These are phyloP conservation scores for Choristoneura fumiferana DNA, from an alignment of 1,140 invertebrate genomes.

Conservation along the genomic window DNA sequence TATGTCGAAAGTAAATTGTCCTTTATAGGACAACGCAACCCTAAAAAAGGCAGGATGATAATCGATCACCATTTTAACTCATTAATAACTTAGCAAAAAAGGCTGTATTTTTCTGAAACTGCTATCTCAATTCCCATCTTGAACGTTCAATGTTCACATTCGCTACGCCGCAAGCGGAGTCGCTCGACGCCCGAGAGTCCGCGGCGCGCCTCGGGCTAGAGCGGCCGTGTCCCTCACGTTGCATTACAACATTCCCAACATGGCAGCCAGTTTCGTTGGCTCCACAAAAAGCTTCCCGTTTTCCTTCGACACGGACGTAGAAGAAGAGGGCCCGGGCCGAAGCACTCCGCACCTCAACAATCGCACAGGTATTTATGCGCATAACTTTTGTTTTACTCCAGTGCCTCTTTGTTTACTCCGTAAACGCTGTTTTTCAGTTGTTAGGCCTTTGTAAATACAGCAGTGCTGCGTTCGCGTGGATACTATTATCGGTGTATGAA, in stretches of 20 bases:
- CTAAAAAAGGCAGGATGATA: too few relatives aligned
- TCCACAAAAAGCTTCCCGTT: conserved; percentile 74
- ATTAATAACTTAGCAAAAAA: too few relatives aligned
- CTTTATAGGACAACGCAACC: too few relatives aligned
- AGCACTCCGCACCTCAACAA: conserved; percentile 55
- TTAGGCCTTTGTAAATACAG: too few relatives aligned
- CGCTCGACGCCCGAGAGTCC: background rate
- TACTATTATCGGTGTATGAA: too few relatives aligned
- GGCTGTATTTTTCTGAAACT: too few relatives aligned
- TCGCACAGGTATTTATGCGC: conserved; percentile 54
- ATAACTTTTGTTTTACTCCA: conserved; percentile 9
- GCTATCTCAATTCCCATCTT: too few relatives aligned
- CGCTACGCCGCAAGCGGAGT: background rate
- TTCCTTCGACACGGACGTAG: conserved; percentile 73
- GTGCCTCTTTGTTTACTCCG: background rate
- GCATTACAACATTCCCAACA: conserved; percentile 31
- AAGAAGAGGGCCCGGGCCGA: conserved; percentile 55
- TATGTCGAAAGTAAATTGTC: too few relatives aligned
- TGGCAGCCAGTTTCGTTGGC: conserved; percentile 70
- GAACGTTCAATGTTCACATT: background rate
- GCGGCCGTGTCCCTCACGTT: background rate
- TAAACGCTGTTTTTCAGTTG: too few relatives aligned
- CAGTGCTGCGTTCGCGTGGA: too few relatives aligned
- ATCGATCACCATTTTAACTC: too few relatives aligned
- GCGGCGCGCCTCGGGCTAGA: conserved; percentile 1